Percentiles rank a stretch among this genome's conserved stretches.
Conservation (phyloP, 2,888 invertebrate species). For the Euzophera pinguis region DNA sequence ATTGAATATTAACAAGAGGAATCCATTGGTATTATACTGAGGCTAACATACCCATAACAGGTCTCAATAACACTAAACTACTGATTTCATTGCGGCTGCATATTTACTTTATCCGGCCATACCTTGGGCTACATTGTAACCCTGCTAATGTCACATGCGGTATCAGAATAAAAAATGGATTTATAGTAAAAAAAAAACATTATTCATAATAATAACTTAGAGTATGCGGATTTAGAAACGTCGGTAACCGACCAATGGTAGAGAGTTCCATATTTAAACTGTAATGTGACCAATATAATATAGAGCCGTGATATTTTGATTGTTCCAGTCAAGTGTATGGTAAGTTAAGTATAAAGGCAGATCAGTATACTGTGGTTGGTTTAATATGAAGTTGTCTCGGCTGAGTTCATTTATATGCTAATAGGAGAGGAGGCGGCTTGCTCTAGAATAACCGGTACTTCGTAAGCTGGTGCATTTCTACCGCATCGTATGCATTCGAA, state of each 20-base stretch:
- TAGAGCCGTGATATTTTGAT: slow-evolving; percentile 38
- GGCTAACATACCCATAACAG: slow-evolving; percentile 44
- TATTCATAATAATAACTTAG: slow-evolving; percentile 50
- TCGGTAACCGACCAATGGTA: slow-evolving; percentile 42
- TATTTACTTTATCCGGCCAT: slow-evolving; percentile 40
- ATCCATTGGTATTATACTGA: slow-evolving; percentile 22
- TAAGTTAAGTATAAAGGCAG: slow-evolving; percentile 27
- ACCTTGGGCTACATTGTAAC: slow-evolving; percentile 50
- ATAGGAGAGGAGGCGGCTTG: slow-evolving; percentile 60
- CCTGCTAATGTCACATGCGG: slow-evolving; percentile 47
- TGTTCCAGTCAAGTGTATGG: slow-evolving; percentile 13
- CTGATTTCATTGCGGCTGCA: slow-evolving; percentile 56
- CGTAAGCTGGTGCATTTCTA: slow-evolving; percentile 23
- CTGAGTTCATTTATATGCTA: slow-evolving; percentile 76
- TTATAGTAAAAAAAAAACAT: slow-evolving; percentile 50
- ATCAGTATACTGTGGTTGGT: slow-evolving; percentile 40
- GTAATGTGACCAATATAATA: slow-evolving; percentile 37
- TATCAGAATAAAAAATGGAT: slow-evolving; percentile 46
- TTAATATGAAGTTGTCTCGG: slow-evolving; percentile 71
- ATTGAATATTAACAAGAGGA: slow-evolving; percentile 35
- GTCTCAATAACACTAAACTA: slow-evolving; percentile 56
- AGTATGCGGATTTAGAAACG: slow-evolving; percentile 37
- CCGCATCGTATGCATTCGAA: slow-evolving; percentile 27
- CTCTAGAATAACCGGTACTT: slow-evolving; percentile 56
- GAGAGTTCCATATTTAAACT: slow-evolving; percentile 51